phyloP scores from a whole-genome alignment of 2,797 vertebrate genomes.

The Argyrosomus regius region DNA sequence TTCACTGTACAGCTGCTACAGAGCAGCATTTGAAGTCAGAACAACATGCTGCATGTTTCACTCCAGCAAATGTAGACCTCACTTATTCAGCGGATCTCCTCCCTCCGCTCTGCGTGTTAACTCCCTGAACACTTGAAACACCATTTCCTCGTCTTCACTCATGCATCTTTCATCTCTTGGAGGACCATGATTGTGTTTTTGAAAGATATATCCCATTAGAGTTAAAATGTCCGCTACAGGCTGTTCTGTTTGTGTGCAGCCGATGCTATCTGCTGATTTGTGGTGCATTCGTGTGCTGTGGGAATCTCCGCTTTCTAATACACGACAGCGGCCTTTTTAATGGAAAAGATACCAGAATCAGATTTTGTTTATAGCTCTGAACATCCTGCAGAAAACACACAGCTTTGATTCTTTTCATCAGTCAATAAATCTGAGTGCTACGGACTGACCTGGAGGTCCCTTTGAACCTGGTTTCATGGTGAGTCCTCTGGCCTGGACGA shows the following conservation, averaged over 20 bases:
- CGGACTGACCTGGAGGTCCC: slow-evolving; percentile 92
- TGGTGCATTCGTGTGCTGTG: slow-evolving; percentile 14
- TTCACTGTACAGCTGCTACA: background rate
- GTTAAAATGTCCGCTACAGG: slow-evolving; percentile 17
- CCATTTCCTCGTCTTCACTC: slow-evolving; percentile 7
- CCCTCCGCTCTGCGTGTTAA: slow-evolving; percentile 2
- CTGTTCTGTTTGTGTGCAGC: slow-evolving; percentile 9
- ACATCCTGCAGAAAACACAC: background rate
- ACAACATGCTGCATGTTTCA: background rate
- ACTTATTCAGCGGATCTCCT: slow-evolving; percentile 22
- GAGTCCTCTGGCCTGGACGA: slow-evolving; percentile 96
- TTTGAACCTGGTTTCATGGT: slow-evolving; percentile 96
- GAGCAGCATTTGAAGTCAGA: slow-evolving; percentile 5
- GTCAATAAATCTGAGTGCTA: background rate
- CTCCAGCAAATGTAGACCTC: background rate
- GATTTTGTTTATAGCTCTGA: background rate
- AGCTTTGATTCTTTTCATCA: background rate
- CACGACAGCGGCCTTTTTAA: background rate
- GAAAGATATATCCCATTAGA: slow-evolving; percentile 9
- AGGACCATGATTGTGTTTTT: slow-evolving; percentile 10
- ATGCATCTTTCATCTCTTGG: slow-evolving; percentile 34
- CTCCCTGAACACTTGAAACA: slow-evolving; percentile 29
- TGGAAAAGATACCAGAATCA: background rate
- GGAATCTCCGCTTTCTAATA: background rate
- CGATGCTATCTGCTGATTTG: background rate